phyloP scores from a whole-genome alignment of 2,113 vertebrate genomes.

The Antidorcas marsupialis region DNA sequence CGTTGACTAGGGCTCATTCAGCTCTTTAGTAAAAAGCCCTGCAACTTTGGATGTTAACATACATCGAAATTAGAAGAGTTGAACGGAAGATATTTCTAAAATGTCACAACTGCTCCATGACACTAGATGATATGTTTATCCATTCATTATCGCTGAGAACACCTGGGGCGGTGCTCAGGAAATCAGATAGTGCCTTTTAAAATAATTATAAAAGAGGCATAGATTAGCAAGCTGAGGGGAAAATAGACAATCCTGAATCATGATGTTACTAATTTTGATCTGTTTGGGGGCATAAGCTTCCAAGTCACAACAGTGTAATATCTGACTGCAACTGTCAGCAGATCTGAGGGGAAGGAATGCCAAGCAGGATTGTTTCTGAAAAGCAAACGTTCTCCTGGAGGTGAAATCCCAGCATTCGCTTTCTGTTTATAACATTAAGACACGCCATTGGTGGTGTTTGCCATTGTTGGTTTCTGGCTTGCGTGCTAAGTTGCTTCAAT shows the following conservation, averaged over 20 bases:
- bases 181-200: slow-evolving; percentile 72
- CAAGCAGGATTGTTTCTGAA: slow-evolving; percentile 69
- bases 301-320: slow-evolving; percentile 72
- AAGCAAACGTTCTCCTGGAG: slow-evolving; percentile 65
- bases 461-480: slow-evolving; percentile 23
- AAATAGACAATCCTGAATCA: slow-evolving; percentile 65
- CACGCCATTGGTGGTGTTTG: neutral
- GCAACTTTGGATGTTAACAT: slow-evolving; percentile 73
- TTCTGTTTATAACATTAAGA: slow-evolving; percentile 64
- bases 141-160: slow-evolving; percentile 87
- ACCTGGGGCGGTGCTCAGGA: slow-evolving; percentile 83
- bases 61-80: slow-evolving; percentile 83
- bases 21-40: slow-evolving; percentile 78
- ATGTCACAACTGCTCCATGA: slow-evolving; percentile 84
- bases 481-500: neutral
- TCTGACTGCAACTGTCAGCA: slow-evolving; percentile 77
- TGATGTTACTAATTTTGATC: slow-evolving; percentile 73
- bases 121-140: slow-evolving; percentile 85
- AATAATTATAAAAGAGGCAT: slow-evolving; percentile 70
- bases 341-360: slow-evolving; percentile 59
- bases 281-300: slow-evolving; percentile 72
- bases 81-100: slow-evolving; percentile 86
- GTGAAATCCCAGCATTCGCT: slow-evolving; percentile 73
- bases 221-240: slow-evolving; percentile 68
- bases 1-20: slow-evolving; percentile 86